Evolutionary conservation across 92 coral and sea anemone species (phyloP).

Genomic region (Porites rus): DNA sequence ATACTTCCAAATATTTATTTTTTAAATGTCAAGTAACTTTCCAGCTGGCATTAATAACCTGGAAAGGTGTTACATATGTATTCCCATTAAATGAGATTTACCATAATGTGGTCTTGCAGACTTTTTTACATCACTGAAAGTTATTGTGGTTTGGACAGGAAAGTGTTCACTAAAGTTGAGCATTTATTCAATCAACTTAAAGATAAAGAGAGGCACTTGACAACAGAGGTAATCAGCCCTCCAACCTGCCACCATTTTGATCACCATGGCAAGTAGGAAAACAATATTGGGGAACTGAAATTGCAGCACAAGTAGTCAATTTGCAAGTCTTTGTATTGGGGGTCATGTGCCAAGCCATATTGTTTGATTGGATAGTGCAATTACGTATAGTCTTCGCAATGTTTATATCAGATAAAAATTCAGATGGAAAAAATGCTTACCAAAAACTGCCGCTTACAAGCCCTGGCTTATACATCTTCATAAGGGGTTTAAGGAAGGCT

Average conservation of each 20-base stretch:
- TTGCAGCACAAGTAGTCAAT: too few relatives aligned
- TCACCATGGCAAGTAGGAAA: too few relatives aligned
- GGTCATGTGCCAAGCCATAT: too few relatives aligned
- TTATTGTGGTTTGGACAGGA: slow-evolving; percentile 18
- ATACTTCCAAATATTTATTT: slow-evolving; percentile 46
- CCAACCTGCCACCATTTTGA: too few relatives aligned
- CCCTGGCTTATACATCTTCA: too few relatives aligned
- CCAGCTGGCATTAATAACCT: slow-evolving; percentile 30
- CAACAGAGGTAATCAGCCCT: not conserved
- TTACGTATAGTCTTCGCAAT: too few relatives aligned
- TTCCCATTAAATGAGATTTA: not conserved
- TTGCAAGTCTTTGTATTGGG: too few relatives aligned
- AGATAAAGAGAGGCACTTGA: not conserved
- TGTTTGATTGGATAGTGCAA: not conserved
- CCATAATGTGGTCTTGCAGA: not conserved
- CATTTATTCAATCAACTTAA: not conserved
- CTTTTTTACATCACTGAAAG: not conserved
- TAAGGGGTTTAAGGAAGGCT: too few relatives aligned
- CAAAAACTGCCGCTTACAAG: too few relatives aligned
- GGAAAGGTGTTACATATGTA: slow-evolving; percentile 33
- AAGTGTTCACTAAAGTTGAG: not conserved
- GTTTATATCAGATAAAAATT: too few relatives aligned
- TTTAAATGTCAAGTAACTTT: slow-evolving; percentile 22
- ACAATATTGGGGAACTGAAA: too few relatives aligned
- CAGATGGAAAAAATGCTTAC: too few relatives aligned